Conservation (phyloP, 2,888 invertebrate species). For the Rhamphomyia laevipes region DNA sequence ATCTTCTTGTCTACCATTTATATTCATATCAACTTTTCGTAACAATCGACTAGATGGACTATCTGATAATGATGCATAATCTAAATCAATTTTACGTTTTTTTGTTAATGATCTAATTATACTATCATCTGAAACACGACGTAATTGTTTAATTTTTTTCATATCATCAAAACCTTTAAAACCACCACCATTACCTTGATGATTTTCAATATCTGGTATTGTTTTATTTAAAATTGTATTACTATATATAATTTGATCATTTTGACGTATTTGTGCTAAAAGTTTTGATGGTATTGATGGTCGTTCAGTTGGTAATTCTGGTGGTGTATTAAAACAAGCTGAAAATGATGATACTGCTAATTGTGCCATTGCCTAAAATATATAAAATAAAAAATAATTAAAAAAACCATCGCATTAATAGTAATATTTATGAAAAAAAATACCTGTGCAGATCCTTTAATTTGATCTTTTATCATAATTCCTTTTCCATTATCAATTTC, state of each 20-base stretch:
- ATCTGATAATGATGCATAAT: neutral
- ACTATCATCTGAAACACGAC: conserved; percentile 10
- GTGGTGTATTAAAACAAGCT: conserved; percentile 30
- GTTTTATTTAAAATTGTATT: neutral
- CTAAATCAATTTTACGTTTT: conserved; percentile 8
- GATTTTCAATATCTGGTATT: too few relatives aligned
- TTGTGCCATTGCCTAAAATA: conserved; percentile 17
- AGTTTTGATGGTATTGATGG: conserved; percentile 31
- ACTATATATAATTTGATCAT: neutral
- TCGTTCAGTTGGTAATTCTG: conserved; percentile 32
- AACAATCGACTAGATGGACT: neutral
- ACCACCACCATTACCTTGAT: neutral
- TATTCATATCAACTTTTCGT: neutral
- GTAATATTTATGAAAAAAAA: neutral
- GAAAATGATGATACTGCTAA: conserved; percentile 25
- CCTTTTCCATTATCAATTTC: neutral
- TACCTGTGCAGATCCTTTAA: conserved; percentile 25
- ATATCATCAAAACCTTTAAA: conserved; percentile 2
- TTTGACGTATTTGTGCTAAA: neutral
- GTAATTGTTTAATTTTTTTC: neutral
- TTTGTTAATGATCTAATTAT: conserved; percentile 5
- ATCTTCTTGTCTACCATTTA: neutral
- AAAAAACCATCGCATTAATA: too few relatives aligned
- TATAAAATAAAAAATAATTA: neutral
- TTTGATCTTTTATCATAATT: conserved; percentile 7